Evolutionary conservation across 2,888 invertebrate genomes (phyloP).

Genomic region (Griposia aprilina): DNA sequence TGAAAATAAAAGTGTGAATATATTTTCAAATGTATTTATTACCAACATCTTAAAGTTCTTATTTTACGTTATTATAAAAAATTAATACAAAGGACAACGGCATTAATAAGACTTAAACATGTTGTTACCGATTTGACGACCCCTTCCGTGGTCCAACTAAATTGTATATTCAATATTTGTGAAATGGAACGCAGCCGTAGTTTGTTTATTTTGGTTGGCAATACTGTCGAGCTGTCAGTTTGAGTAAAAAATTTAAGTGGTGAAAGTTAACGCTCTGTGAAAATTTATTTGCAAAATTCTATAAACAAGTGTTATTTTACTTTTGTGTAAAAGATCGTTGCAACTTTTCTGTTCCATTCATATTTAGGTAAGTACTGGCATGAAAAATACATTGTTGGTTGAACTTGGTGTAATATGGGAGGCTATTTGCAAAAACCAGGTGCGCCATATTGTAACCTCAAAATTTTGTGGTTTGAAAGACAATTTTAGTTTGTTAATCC

Average conservation of each 20-base stretch:
- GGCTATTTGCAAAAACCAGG: slow-evolving; percentile 7
- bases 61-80: slow-evolving; percentile 12
- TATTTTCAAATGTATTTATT: neutral
- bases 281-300: neutral
- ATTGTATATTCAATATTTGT: slow-evolving; percentile 18
- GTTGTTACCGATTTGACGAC: slow-evolving; percentile 12
- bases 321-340: slow-evolving; percentile 18
- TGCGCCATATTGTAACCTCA: slow-evolving; percentile 11
- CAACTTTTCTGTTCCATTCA: slow-evolving; percentile 17
- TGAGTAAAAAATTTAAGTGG: neutral
- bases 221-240: slow-evolving; percentile 15
- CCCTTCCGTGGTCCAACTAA: slow-evolving; percentile 21
- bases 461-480: neutral
- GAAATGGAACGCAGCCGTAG: slow-evolving; percentile 6
- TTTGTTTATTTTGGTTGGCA: slow-evolving; percentile 24
- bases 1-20: slow-evolving; percentile 9
- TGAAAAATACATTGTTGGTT: neutral
- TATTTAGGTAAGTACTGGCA: slow-evolving; percentile 10
- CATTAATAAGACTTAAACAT: slow-evolving; percentile 11
- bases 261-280: neutral
- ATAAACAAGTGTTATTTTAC: slow-evolving; percentile 12
- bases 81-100: neutral
- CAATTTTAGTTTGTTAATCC: neutral
- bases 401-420: neutral
- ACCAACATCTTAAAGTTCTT: slow-evolving; percentile 4